Percentiles rank a stretch among this genome's conserved stretches.
These are phyloP conservation scores for Microctonus brassicae DNA, from an alignment of 2,888 invertebrate species.

Conservation along the genomic window DNA sequence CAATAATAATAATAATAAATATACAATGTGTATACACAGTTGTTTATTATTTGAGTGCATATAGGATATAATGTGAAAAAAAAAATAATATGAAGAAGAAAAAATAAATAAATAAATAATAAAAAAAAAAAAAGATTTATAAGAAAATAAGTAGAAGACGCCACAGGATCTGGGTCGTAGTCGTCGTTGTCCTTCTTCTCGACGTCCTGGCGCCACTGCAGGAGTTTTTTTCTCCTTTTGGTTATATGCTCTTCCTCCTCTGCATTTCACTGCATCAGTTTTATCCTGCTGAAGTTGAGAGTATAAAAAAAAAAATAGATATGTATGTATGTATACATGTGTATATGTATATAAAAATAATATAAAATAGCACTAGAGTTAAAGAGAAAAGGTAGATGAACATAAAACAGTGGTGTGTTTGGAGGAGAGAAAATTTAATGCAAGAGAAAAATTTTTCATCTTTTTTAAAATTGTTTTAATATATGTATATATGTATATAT, in stretches of 20 bases:
- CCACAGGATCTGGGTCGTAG: constrained; percentile 67
- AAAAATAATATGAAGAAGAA: constrained; percentile 49
- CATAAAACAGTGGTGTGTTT: not conserved
- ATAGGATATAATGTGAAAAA: not conserved
- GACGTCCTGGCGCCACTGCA: constrained; percentile 60
- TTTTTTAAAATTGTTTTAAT: too few species aligned
- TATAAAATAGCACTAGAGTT: too few species aligned
- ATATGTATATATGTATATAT: too few species aligned
- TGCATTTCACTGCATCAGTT: not conserved
- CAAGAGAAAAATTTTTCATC: not conserved
- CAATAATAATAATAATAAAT: too few species aligned
- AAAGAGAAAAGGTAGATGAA: constrained; percentile 8
- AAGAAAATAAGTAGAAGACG: constrained; percentile 56
- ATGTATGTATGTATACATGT: not conserved
- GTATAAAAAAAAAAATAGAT: constrained; percentile 15
- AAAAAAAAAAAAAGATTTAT: constrained; percentile 49
- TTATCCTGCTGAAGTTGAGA: constrained; percentile 9
- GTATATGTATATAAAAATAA: not conserved
- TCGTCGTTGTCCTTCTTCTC: constrained; percentile 62
- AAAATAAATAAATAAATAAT: constrained; percentile 54
- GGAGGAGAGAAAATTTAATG: not conserved
- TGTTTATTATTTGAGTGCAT: not conserved
- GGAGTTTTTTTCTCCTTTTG: constrained; percentile 52
- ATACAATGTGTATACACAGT: too few species aligned
- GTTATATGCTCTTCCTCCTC: not conserved